Percentiles rank a stretch among this genome's conserved stretches.
Conservation (phyloP, 64 coral and sea anemone genomes). For the Porites lutea region DNA sequence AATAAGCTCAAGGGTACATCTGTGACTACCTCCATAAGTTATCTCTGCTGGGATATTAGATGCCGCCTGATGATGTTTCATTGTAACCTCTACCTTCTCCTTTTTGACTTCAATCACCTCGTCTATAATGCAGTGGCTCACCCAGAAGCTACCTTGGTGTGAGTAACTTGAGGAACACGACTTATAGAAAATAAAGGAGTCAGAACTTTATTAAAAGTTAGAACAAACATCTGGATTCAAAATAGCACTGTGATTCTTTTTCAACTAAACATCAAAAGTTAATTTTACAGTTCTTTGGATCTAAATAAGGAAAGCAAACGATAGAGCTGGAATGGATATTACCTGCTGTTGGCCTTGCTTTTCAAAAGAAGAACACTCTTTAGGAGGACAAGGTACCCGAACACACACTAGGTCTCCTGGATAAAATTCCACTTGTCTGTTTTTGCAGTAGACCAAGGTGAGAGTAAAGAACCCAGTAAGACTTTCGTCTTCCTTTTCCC, state of each 20-base stretch:
- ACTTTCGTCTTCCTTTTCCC: neutral
- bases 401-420: slow-evolving; percentile 42
- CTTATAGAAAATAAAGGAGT: neutral
- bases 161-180: neutral
- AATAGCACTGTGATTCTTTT: too few species aligned
- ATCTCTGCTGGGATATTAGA: neutral
- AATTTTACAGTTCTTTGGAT: too few species aligned
- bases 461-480: slow-evolving; percentile 17
- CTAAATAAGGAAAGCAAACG: too few species aligned
- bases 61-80: slow-evolving; percentile 2
- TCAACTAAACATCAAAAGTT: too few species aligned
- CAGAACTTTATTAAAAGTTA: too few species aligned
- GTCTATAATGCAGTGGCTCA: neutral
- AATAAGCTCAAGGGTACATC: slow-evolving; percentile 4
- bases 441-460: neutral
- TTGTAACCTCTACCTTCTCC: neutral
- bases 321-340: neutral
- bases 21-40: neutral
- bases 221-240: too few species aligned
- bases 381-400: neutral
- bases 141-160: neutral
- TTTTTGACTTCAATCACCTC: neutral
- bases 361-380: neutral
- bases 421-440: slow-evolving; percentile 24
- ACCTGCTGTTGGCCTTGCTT: neutral